Conservation (phyloP, 2,113 vertebrate species). For the Atlantisia rogersi region DNA sequence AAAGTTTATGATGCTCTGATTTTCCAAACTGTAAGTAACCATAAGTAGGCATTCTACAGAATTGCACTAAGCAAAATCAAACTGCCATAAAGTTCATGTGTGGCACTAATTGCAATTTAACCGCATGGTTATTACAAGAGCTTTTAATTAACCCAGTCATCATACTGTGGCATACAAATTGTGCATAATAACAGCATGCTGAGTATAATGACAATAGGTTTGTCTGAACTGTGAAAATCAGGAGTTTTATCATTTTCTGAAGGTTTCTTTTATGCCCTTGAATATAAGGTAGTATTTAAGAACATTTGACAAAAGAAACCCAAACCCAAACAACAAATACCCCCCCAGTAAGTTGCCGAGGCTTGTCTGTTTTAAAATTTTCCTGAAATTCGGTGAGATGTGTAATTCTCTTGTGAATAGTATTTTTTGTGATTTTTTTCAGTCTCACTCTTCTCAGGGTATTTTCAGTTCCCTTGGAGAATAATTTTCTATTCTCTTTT, state of each 20-base stretch:
- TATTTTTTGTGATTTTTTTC: neutral
- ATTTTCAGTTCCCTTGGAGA: neutral
- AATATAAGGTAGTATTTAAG: neutral
- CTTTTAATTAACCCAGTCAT: slow-evolving; percentile 64
- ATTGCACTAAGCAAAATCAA: neutral
- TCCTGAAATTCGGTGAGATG: neutral
- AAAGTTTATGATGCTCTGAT: neutral
- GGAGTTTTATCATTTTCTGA: neutral
- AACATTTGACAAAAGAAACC: neutral
- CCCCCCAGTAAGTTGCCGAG: neutral
- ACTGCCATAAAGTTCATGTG: slow-evolving; percentile 45
- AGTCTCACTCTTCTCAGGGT: neutral
- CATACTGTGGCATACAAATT: slow-evolving; percentile 49
- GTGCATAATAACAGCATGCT: slow-evolving; percentile 34
- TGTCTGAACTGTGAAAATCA: slow-evolving; percentile 33
- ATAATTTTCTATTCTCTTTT: neutral
- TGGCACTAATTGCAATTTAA: slow-evolving; percentile 65
- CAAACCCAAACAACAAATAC: neutral
- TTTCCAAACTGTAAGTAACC: neutral
- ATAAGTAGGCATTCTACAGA: neutral
- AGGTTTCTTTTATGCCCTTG: neutral
- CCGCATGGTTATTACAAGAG: slow-evolving; percentile 48
- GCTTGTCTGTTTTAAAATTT: neutral
- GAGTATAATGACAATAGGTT: slow-evolving; percentile 29
- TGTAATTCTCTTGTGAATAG: neutral